phyloP scores from a whole-genome alignment of 2,888 invertebrate genomes.

The Odontocerum albicorne region DNA sequence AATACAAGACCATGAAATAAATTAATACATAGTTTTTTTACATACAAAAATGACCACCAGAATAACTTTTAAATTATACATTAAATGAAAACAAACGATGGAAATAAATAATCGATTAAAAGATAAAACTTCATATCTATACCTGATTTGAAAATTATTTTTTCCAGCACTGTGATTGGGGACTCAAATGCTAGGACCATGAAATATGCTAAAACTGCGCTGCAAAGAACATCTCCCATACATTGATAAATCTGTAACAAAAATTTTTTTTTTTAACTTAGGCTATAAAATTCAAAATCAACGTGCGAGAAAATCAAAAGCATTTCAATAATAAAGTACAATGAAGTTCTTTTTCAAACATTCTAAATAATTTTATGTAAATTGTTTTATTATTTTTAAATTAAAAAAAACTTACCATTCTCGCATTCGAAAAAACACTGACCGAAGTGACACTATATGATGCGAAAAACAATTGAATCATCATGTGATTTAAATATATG shows the following conservation, averaged over 20 bases:
- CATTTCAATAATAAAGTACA: too few species aligned
- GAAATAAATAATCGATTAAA: slow-evolving; percentile 1
- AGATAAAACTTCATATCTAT: too few species aligned
- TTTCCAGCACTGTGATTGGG: slow-evolving; percentile 10
- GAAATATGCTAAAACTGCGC: not conserved
- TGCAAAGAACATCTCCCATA: slow-evolving; percentile 3
- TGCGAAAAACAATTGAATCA: slow-evolving; percentile 39
- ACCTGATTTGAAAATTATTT: slow-evolving; percentile 14
- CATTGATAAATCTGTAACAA: slow-evolving; percentile 11
- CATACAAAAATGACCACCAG: too few species aligned
- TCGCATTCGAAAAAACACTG: not conserved
- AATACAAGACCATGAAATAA: too few species aligned
- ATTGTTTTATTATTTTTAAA: not conserved
- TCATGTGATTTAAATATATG: slow-evolving; percentile 56
- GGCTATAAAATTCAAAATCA: too few species aligned
- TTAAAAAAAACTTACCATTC: slow-evolving; percentile 11
- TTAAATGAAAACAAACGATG: not conserved
- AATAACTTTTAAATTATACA: too few species aligned
- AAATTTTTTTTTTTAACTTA: too few species aligned
- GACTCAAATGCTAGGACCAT: slow-evolving; percentile 14
- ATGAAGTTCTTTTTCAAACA: too few species aligned
- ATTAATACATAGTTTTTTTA: too few species aligned
- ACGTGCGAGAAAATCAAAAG: too few species aligned
- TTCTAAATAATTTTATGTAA: not conserved
- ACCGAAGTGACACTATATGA: not conserved